phyloP scores from a whole-genome alignment of 2,113 vertebrate species.

The Calcarius ornatus region DNA sequence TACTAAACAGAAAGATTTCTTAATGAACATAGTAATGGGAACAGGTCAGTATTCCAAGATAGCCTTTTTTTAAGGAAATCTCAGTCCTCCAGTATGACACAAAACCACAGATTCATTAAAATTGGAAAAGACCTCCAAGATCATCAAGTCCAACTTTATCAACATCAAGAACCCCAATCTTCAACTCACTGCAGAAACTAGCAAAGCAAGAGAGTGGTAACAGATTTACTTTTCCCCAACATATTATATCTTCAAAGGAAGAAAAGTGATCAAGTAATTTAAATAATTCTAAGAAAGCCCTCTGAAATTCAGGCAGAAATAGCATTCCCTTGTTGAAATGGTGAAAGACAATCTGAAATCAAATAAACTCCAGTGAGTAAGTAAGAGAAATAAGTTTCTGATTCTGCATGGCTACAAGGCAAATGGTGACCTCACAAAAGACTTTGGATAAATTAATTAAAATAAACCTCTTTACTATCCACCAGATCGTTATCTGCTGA shows the following conservation, averaged over 20 bases:
- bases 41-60: not conserved
- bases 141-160: not conserved
- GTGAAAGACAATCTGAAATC: not conserved
- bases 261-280: not conserved
- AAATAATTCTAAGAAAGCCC: not conserved
- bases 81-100: not conserved
- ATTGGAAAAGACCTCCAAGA: not conserved
- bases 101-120: not conserved
- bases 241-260: not conserved
- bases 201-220: not conserved
- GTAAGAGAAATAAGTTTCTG: not conserved
- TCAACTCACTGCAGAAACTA: not conserved
- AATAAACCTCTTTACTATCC: not conserved
- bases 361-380: not conserved
- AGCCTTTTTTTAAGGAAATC: slow-evolving; percentile 4
- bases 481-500: not conserved
- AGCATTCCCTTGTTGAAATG: not conserved
- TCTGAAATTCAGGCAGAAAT: slow-evolving; percentile 9
- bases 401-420: not conserved
- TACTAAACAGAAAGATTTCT: not conserved
- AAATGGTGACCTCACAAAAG: not conserved
- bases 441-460: not conserved
- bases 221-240: not conserved
- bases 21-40: not conserved
- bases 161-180: not conserved